Conservation (phyloP, 2,113 vertebrate genomes). For the Apodemus speciosus region DNA sequence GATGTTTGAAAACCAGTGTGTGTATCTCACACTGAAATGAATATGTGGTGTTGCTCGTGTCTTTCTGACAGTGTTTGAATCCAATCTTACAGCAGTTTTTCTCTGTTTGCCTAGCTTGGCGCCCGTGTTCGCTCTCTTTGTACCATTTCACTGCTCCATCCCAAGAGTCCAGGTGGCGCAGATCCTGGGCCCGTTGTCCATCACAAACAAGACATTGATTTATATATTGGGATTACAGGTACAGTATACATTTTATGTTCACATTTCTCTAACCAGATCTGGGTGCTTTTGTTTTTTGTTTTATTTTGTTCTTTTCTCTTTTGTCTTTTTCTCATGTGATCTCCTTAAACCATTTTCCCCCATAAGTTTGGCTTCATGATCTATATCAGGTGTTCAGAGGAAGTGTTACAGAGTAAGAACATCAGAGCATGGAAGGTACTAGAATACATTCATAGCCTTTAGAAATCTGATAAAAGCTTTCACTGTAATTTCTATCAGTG, state of each 20-base stretch:
- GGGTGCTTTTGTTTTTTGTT: background rate
- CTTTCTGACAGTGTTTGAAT: constrained; percentile 41
- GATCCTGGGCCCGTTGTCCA: constrained; percentile 92
- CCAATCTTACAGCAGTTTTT: constrained; percentile 34
- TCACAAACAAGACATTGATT: constrained; percentile 98
- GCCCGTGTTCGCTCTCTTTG: constrained; percentile 95
- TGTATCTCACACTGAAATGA: constrained; percentile 1
- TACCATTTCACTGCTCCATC: constrained; percentile 96
- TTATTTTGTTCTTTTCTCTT: background rate
- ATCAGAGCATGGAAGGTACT: constrained; percentile 60
- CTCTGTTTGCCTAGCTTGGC: constrained; percentile 88
- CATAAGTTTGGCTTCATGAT: constrained; percentile 73
- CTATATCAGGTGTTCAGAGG: constrained; percentile 71
- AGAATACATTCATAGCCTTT: constrained; percentile 66
- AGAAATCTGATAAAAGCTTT: constrained; percentile 78
- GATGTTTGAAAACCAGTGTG: background rate
- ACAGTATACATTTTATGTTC: constrained; percentile 82
- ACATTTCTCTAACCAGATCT: constrained; percentile 71
- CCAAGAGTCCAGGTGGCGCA: constrained; percentile 94
- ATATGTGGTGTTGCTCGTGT: background rate
- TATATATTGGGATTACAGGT: constrained; percentile 98
- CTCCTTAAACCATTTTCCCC: constrained; percentile 68
- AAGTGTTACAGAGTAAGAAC: constrained; percentile 67
- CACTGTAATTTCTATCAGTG: constrained; percentile 70
- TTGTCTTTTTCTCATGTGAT: constrained; percentile 68